Base-by-base conservation (phyloP, 2,888 invertebrate genomes). In the Cantharis rustica region DNA sequence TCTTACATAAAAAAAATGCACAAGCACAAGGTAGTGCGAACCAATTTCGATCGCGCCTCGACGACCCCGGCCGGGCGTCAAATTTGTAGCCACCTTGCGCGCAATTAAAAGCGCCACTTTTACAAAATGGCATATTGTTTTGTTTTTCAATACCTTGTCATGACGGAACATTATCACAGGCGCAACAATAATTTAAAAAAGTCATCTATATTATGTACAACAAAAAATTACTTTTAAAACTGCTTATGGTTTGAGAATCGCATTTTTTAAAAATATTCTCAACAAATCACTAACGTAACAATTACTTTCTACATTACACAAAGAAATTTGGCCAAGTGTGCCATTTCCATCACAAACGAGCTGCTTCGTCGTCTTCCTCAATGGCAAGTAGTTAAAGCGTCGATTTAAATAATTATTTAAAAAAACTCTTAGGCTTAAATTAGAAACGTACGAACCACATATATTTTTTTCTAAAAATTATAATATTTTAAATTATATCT, bases 81-180 rank as follows among this genome's bases (percentile, higher is more conserved):
- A 11, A n/a, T 2, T n/a, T 7, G 47, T n/a, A n/a, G 13, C 13
- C 31, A n/a, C 31, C 47, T 47, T 47, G 47, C 47, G 47, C 47
- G 5, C 31, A 31, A 31, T 31, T 31, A 31, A 31, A 13, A 31
- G 13, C 31, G 47, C 47, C 47, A 47, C 47, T n/a, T 47, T 47
- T n/a, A 3, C n/a, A 47, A 47, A 47, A 47, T 47, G 47, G n/a
- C 47, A 5, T 11, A 7, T 31, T 31, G 5, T 7, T 66, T 66
- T 66, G 13, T 66, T 66, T 66, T 66, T 16, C 83, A 84, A 75
- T 79, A 77, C 80, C 84, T 85, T 86, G 85, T 85, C 85, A 86
- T 86, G 85, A 86, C 83, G 82, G 84, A 84, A 82, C 81, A 81
- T 83, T 86, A 86, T 86, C 86, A 86, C 86, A 86, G 85, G 80